Evolutionary conservation across 2,888 invertebrate species (phyloP), one percentile per base, ranked within the genome.

Genomic region (Tiphia femorata): DNA sequence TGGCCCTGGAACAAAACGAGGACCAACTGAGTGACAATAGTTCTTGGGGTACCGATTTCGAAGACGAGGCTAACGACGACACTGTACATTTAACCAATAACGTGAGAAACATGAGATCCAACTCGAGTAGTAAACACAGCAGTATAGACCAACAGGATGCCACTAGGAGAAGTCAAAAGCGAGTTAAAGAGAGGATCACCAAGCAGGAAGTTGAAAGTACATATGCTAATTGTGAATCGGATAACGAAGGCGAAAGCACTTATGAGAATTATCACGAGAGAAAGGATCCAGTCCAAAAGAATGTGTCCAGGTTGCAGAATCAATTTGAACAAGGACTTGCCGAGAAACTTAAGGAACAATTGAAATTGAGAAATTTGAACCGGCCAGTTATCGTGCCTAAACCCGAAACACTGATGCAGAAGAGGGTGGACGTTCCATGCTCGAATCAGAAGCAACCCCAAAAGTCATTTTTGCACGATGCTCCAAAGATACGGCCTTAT

Each of bases 31-130:
- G 76, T 59, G 81, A 81, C 49, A 66, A 62, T 4, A 76, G 70
- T 40, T 78, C 78, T 3, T 84, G 83, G 84, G 83, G 73, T n/a
- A 80, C 81, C 3, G 83, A 83, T 25, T 84, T 82, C 48, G 80
- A 81, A 5, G 80, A 81, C 47, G 75, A 75, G 16, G 51, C 44
- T 30, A 44, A 50, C 2, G 67, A 69, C 0, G 79, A 80, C 1
- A 51, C 6, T 21, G 21, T 40, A 2, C 10, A 4, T 1, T 19
- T 41, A 0, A 4, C 30, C 23, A 19, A 21, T 6, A 7, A 12
- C 5, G 35, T 35, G 0, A 52, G 23, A 7, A 1, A 17, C 2
- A 27, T 25, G 25, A 58, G 51, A 49, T 42, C 38, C 29, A 46
- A 27, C 20, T 3, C 17, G 14, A 7, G 10, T 29, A 1, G 43